phyloP scores from a whole-genome alignment of 2,113 vertebrate species.

The Sprattus sprattus region DNA sequence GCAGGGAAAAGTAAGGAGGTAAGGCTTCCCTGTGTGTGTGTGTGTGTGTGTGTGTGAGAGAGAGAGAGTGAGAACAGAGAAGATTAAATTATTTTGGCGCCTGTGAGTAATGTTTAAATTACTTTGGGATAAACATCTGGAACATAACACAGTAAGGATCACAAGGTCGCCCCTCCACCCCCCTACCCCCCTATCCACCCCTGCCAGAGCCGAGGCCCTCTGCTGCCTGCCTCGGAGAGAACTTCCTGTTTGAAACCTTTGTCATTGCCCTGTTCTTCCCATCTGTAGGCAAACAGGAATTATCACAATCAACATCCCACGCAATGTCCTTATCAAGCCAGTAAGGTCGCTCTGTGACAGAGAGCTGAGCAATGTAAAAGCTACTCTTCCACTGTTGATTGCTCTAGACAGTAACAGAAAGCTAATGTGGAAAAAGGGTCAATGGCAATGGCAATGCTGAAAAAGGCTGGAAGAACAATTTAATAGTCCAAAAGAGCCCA shows the following conservation, averaged over 20 bases:
- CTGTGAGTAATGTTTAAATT: conserved; percentile 34
- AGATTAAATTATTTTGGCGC: conserved; percentile 32
- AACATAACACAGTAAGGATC: neutral
- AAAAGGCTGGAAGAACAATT: neutral
- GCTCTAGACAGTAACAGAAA: neutral
- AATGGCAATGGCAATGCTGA: neutral
- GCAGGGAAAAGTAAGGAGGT: neutral
- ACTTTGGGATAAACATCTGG: conserved; percentile 7
- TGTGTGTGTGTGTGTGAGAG: neutral
- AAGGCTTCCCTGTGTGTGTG: neutral
- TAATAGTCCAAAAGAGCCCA: neutral
- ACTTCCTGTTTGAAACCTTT: conserved; percentile 4
- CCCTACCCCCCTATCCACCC: neutral
- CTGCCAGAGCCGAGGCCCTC: neutral
- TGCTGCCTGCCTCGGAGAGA: neutral
- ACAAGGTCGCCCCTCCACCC: neutral
- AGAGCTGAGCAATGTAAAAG: neutral
- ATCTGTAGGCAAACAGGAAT: conserved; percentile 14
- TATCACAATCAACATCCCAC: conserved; percentile 11
- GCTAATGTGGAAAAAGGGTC: neutral
- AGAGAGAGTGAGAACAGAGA: neutral
- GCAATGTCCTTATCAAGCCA: neutral
- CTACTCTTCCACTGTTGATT: neutral
- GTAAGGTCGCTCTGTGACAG: neutral
- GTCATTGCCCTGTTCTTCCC: neutral